phyloP scores from a whole-genome alignment of 2,888 invertebrate genomes.

The Sesamia inferens region DNA sequence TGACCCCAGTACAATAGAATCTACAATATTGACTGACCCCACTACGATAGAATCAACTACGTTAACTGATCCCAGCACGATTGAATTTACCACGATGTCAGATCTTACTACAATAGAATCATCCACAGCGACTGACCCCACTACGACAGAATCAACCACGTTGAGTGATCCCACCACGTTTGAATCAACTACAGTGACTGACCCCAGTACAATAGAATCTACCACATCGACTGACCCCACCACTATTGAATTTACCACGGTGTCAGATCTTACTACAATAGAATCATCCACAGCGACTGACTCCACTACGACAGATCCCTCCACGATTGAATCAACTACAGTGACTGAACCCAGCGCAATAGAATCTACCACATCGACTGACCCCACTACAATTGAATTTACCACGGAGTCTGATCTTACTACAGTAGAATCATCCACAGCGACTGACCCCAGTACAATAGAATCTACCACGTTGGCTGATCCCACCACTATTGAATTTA shows the following conservation, averaged over 20 bases:
- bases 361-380: background rate
- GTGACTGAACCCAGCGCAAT: background rate
- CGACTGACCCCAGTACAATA: background rate
- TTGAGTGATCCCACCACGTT: conserved; percentile 8
- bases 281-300: background rate
- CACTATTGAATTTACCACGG: background rate
- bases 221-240: background rate
- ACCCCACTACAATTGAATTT: background rate
- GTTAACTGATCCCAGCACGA: background rate
- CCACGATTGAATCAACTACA: background rate
- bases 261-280: background rate
- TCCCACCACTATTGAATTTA: background rate
- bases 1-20: background rate
- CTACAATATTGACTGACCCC: background rate
- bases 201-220: background rate
- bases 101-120: conserved; percentile 14
- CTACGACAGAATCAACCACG: background rate
- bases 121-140: background rate
- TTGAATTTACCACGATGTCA: background rate
- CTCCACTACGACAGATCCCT: background rate
- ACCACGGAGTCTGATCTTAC: conserved; percentile 8
- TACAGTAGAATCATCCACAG: conserved; percentile 6
- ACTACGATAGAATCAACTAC: conserved; percentile 3
- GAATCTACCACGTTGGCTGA: background rate
- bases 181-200: conserved; percentile 12